Evolutionary conservation across 1,140 invertebrate species (phyloP).

Genomic region (Neodiprion pinetum): DNA sequence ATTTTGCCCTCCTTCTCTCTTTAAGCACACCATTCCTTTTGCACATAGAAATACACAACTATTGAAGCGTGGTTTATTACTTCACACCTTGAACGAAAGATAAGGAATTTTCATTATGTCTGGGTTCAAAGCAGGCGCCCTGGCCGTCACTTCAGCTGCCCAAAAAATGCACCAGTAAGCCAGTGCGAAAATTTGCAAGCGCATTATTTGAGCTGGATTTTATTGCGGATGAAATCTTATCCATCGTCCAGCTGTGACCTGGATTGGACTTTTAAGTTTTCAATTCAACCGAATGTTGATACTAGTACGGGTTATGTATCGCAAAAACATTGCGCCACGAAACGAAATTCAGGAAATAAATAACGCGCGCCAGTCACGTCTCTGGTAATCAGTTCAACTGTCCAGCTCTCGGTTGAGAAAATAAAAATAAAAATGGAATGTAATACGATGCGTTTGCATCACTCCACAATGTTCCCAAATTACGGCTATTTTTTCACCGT

Average conservation of each 20-base stretch:
- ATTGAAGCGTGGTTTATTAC: not conserved
- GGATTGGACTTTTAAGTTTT: not conserved
- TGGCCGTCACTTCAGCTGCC: not conserved
- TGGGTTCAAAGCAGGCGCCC: not conserved
- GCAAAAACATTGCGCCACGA: not conserved
- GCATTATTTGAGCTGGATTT: not conserved
- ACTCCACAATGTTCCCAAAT: not conserved
- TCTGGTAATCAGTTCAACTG: not conserved
- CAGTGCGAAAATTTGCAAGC: not conserved
- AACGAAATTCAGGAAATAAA: not conserved
- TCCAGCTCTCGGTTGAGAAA: not conserved
- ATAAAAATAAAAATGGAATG: not conserved
- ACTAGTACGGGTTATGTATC: not conserved
- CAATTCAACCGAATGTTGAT: not conserved
- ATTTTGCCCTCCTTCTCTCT: not conserved
- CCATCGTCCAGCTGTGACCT: conserved; percentile 1
- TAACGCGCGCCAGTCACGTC: not conserved
- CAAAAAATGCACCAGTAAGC: conserved; percentile 5
- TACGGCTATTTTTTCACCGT: not conserved
- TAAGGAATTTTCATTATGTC: not conserved
- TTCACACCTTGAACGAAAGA: not conserved
- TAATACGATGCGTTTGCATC: not conserved
- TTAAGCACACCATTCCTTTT: not conserved
- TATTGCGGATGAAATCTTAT: not conserved
- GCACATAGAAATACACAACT: not conserved